Evolutionary conservation across 1,140 invertebrate genomes (phyloP).

Genomic region (Contarinia nasturtii): DNA sequence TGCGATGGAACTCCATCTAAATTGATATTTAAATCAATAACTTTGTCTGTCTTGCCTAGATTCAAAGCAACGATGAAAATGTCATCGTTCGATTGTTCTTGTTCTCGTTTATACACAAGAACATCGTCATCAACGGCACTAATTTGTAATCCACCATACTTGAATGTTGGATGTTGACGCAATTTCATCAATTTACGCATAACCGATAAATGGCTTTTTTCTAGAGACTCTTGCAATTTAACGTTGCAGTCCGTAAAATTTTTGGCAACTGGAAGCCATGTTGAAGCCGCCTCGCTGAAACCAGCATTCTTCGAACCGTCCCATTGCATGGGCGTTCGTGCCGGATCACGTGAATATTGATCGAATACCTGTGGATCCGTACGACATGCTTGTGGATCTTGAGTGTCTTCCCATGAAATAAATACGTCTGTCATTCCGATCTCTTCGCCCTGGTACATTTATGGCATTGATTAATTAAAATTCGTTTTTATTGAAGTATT

Average conservation of each 20-base stretch:
- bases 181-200: not conserved
- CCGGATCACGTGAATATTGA: slow-evolving; percentile 29
- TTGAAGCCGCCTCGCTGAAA: slow-evolving; percentile 34
- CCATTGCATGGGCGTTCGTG: slow-evolving; percentile 50
- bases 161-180: not conserved
- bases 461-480: not conserved
- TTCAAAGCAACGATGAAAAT: not conserved
- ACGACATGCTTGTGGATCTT: not conserved
- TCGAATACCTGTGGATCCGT: slow-evolving; percentile 3
- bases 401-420: slow-evolving; percentile 27
- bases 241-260: slow-evolving; percentile 33
- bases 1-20: not conserved
- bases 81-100: too few species aligned
- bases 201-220: not conserved
- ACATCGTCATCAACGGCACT: not conserved
- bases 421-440: slow-evolving; percentile 44
- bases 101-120: not conserved
- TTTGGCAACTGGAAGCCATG: slow-evolving; percentile 46
- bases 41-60: not conserved
- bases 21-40: not conserved
- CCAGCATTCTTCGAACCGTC: slow-evolving; percentile 30
- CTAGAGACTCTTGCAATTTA: slow-evolving; percentile 16
- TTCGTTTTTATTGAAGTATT: not conserved
- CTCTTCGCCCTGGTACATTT: slow-evolving; percentile 48
- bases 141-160: not conserved